Conservation (phyloP, 2,797 vertebrate genomes). For the Molossus molossus region DNA sequence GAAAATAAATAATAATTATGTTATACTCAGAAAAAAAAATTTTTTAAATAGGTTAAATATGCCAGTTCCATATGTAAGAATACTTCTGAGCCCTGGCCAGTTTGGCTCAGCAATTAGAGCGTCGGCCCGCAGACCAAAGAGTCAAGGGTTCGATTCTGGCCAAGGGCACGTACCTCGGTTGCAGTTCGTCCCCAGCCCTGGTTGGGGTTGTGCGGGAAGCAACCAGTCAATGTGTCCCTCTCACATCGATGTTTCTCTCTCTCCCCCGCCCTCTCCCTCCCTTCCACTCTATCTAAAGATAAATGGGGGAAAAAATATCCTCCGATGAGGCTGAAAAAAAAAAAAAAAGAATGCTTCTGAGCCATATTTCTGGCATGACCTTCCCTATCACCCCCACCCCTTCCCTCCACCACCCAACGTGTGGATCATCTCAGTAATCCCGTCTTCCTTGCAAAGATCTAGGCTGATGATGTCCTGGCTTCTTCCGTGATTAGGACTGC, state of each 20-base stretch:
- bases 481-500: background rate
- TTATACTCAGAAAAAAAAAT: background rate
- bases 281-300: too few relatives aligned
- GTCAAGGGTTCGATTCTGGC: too few relatives aligned
- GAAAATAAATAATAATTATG: background rate
- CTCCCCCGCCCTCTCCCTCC: too few relatives aligned
- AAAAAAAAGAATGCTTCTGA: background rate
- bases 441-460: background rate
- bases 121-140: too few relatives aligned
- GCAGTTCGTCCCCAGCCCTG: too few relatives aligned
- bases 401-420: background rate
- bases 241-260: too few relatives aligned
- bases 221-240: too few relatives aligned
- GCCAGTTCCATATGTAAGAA: background rate
- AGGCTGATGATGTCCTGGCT: background rate
- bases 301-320: too few relatives aligned
- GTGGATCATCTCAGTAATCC: background rate
- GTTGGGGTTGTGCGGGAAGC: too few relatives aligned
- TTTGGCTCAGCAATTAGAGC: too few relatives aligned
- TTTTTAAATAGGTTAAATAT: background rate
- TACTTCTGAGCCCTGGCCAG: background rate
- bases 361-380: background rate
- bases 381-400: background rate
- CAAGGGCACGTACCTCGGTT: too few relatives aligned
- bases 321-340: too few relatives aligned